Conservation (phyloP, 2,797 vertebrate species). For the Gallinago nigripennis region DNA sequence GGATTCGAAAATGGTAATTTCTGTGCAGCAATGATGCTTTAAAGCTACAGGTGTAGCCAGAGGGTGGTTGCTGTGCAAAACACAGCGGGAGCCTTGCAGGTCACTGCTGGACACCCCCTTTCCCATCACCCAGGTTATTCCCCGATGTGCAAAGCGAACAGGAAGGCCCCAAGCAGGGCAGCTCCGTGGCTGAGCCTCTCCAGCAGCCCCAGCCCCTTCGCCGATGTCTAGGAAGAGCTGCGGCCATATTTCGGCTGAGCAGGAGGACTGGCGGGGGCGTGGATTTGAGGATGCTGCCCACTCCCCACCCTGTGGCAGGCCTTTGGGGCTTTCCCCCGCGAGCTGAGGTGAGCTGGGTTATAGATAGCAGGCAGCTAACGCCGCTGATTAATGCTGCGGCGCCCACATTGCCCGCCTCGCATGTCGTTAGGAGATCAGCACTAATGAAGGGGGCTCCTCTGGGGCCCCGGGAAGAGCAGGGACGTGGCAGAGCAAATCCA, state of each 20-base stretch:
- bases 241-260: fast-evolving
- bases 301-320: not conserved
- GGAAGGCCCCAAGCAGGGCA: not conserved
- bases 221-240: not conserved
- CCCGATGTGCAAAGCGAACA: fast-evolving
- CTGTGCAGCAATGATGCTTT: not conserved
- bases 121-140: not conserved
- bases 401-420: fast-evolving
- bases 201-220: not conserved
- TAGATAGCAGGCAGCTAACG: not conserved
- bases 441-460: not conserved
- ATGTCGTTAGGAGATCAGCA: not conserved
- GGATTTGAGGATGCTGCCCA: not conserved
- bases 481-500: not conserved
- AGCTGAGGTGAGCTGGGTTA: not conserved
- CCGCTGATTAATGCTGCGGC: fast-evolving
- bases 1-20: fast-evolving
- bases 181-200: fast-evolving
- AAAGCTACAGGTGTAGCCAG: fast-evolving
- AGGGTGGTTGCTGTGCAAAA: fast-evolving
- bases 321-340: not conserved
- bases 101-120: fast-evolving
- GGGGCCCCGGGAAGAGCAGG: not conserved
- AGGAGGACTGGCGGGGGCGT: not conserved
- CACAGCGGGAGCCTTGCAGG: fast-evolving